These are phyloP conservation scores for Dolichoris vasculosae DNA, from an alignment of 1,140 invertebrate species.

Conservation along the genomic window DNA sequence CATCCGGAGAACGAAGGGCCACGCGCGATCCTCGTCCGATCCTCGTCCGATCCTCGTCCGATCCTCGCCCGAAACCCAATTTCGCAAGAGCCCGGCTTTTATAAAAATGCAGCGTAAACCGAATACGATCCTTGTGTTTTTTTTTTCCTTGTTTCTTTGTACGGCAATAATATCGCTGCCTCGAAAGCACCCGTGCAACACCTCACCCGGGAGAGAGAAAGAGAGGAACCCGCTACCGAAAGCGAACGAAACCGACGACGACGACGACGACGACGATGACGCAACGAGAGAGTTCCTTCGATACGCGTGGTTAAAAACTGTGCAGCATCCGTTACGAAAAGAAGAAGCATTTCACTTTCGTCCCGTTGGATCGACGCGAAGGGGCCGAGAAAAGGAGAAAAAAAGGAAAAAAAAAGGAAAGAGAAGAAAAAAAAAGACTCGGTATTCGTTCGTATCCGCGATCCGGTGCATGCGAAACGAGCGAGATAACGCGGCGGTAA, in stretches of 20 bases:
- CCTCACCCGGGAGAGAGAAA: not conserved
- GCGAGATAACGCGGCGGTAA: not conserved
- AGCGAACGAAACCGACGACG: not conserved
- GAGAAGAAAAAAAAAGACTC: not conserved
- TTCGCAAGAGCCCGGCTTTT: not conserved
- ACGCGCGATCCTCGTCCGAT: too few species aligned
- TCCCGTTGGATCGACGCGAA: not conserved
- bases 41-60: too few species aligned
- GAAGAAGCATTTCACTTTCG: conserved; percentile 37
- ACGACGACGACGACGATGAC: not conserved
- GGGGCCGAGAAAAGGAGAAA: too few species aligned
- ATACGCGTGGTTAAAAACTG: not conserved
- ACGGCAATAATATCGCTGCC: not conserved
- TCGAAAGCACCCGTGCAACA: not conserved
- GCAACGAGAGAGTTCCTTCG: not conserved
- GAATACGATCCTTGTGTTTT: too few species aligned
- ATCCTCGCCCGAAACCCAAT: not conserved
- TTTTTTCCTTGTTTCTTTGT: too few species aligned
- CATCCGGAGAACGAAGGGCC: too few species aligned
- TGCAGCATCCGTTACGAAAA: not conserved
- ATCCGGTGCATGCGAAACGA: conserved; percentile 14
- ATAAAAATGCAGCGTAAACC: not conserved
- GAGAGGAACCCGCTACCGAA: not conserved
- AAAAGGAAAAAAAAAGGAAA: too few species aligned
- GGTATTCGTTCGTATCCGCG: not conserved